phyloP scores from a whole-genome alignment of 1,140 invertebrate species.

The Xylocopa sonorina region DNA sequence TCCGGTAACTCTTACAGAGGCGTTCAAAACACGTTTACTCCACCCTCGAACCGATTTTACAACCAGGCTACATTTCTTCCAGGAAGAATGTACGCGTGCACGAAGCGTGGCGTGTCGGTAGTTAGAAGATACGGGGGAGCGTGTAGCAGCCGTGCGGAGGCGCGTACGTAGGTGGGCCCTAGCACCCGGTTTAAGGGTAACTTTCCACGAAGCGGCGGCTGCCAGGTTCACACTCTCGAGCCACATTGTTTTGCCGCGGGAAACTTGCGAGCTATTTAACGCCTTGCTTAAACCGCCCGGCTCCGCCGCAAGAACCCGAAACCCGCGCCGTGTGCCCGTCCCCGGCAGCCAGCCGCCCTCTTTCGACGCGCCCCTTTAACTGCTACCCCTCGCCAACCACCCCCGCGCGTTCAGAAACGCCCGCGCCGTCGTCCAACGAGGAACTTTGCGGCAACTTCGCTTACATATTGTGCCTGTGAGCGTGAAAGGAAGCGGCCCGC shows the following conservation, averaged over 20 bases:
- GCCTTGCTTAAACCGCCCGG: slow-evolving; percentile 73
- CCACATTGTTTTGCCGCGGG: slow-evolving; percentile 76
- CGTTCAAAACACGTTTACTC: not conserved
- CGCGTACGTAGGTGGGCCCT: slow-evolving; percentile 55
- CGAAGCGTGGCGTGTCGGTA: not conserved
- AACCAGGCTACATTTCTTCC: not conserved
- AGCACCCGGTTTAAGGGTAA: slow-evolving; percentile 59
- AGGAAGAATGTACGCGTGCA: not conserved
- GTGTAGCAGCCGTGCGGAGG: slow-evolving; percentile 32
- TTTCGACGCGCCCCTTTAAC: slow-evolving; percentile 56
- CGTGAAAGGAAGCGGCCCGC: slow-evolving; percentile 68
- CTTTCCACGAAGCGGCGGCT: slow-evolving; percentile 64
- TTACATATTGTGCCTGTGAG: slow-evolving; percentile 67
- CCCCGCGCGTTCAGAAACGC: slow-evolving; percentile 14
- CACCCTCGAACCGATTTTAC: not conserved
- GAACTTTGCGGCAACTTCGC: slow-evolving; percentile 74
- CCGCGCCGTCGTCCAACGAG: slow-evolving; percentile 57
- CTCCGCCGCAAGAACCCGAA: slow-evolving; percentile 72
- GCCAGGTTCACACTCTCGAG: slow-evolving; percentile 74
- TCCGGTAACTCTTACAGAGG: no score
- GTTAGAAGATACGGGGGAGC: slow-evolving; percentile 19
- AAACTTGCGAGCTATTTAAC: slow-evolving; percentile 81
- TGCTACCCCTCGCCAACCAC: not conserved
- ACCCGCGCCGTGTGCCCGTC: slow-evolving; percentile 50
- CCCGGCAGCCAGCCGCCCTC: slow-evolving; percentile 47